Evolutionary conservation across 2,113 vertebrate genomes (phyloP).

Genomic region (Caracal caracal): DNA sequence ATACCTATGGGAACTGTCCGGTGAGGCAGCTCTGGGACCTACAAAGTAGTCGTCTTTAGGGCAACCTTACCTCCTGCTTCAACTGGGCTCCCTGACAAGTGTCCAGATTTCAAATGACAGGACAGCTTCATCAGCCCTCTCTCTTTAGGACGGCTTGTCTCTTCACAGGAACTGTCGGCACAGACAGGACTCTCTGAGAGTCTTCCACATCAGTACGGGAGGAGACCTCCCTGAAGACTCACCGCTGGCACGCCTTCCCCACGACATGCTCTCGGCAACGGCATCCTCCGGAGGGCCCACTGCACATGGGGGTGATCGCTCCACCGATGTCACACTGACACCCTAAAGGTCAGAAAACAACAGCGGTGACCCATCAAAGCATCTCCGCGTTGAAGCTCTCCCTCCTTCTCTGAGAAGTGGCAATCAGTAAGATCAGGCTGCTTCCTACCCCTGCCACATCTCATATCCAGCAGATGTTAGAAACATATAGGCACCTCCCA

Average conservation of each 20-base stretch:
- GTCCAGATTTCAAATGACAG: not conserved
- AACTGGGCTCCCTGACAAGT: not conserved
- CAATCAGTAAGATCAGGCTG: no score
- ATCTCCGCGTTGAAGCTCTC: not conserved
- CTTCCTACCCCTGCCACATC: not conserved
- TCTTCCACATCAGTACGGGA: rapidly evolving
- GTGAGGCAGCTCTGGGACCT: not conserved
- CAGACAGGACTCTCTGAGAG: not conserved
- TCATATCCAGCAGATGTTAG: not conserved
- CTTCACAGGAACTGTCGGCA: not conserved
- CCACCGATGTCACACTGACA: constrained; percentile 94
- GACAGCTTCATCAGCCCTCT: not conserved
- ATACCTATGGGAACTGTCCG: not conserved
- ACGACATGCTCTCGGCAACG: constrained; percentile 88
- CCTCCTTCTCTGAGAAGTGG: not conserved
- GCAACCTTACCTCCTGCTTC: not conserved
- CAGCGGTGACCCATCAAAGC: not conserved
- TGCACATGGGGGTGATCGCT: constrained; percentile 85
- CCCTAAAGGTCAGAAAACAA: constrained; percentile 81
- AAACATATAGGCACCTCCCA: not conserved
- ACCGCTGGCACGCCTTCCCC: constrained; percentile 90
- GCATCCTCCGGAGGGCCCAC: constrained; percentile 86
- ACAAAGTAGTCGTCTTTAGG: not conserved
- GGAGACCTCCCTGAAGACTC: constrained; percentile 78
- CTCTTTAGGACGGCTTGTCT: not conserved